A percentile compares a stretch with the other conserved stretches of the same genome.
Conservation (phyloP, 2,113 vertebrate genomes). For the Psammodynastes pulverulentus region DNA sequence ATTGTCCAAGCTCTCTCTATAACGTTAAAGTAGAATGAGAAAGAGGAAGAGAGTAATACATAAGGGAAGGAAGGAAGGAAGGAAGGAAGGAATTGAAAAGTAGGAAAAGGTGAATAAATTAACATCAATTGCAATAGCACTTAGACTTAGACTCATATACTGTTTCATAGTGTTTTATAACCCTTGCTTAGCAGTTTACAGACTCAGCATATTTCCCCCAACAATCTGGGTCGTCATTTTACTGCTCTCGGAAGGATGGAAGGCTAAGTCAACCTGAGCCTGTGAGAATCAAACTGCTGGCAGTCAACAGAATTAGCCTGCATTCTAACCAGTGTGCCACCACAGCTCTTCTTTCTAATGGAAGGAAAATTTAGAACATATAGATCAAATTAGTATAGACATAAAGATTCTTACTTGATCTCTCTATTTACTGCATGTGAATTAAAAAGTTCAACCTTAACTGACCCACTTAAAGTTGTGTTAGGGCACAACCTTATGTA, state of each 20-base stretch:
- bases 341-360: too few species aligned
- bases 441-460: background rate
- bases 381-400: background rate
- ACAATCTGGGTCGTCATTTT: too few species aligned
- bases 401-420: background rate
- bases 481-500: background rate
- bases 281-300: too few species aligned
- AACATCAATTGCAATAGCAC: background rate
- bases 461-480: background rate
- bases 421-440: background rate
- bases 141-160: too few species aligned
- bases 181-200: too few species aligned
- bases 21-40: background rate
- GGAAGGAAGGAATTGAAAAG: background rate
- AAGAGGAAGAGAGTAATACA: background rate
- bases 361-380: background rate
- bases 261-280: too few species aligned
- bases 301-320: too few species aligned
- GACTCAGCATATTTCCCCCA: too few species aligned
- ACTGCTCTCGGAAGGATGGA: too few species aligned
- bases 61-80: background rate
- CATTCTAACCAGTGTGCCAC: too few species aligned
- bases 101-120: background rate
- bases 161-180: too few species aligned
- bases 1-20: background rate